A percentile compares a stretch with the other conserved stretches of the same genome.
Evolutionary conservation across 2,797 vertebrate genomes (phyloP).

Genomic region (Alfaro cultratus): DNA sequence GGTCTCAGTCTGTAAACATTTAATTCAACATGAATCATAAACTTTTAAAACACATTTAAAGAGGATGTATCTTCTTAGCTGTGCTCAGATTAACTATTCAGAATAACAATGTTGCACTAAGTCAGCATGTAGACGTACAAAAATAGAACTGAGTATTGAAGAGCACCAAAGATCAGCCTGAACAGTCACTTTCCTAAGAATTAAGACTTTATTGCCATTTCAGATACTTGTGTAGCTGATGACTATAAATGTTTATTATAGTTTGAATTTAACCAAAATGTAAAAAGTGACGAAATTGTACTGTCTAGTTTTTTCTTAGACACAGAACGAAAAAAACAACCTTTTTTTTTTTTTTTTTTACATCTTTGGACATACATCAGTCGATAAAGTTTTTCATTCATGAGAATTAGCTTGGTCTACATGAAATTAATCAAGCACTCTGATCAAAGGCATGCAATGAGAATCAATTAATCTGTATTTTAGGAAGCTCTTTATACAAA

Average conservation of each 20-base stretch:
- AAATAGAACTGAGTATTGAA: not conserved
- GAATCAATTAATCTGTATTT: conserved; percentile 18
- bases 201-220: not conserved
- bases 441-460: conserved; percentile 36
- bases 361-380: not conserved
- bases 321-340: not conserved
- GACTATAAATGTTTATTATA: not conserved
- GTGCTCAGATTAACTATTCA: not conserved
- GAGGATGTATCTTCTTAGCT: not conserved
- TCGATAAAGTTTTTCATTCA: not conserved
- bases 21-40: not conserved
- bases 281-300: not conserved
- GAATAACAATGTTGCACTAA: not conserved
- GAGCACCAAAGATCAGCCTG: not conserved
- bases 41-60: not conserved
- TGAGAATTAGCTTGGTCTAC: not conserved
- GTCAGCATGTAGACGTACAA: not conserved
- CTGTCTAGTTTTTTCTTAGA: not conserved
- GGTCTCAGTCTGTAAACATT: not conserved
- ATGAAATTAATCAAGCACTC: conserved; percentile 19
- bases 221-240: not conserved
- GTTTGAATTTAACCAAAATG: not conserved
- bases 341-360: not conserved
- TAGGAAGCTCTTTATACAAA: conserved; percentile 14
- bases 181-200: not conserved